A percentile compares a stretch with the other conserved stretches of the same genome.
These are phyloP conservation scores for Lordiphosa fenestrarum DNA, from an alignment of 2,888 invertebrate genomes.

Conservation along the genomic window DNA sequence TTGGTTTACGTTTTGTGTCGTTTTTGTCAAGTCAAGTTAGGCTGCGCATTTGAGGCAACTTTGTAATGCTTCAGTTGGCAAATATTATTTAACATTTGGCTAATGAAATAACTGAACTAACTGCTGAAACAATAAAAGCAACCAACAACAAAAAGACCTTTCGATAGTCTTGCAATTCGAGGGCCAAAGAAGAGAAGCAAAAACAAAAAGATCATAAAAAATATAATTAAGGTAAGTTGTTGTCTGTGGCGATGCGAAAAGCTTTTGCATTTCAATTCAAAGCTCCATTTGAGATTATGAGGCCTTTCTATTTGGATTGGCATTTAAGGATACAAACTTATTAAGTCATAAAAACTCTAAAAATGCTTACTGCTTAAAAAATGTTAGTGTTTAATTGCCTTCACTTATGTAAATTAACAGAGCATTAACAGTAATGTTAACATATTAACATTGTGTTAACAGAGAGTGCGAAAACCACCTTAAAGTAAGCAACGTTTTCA, in stretches of 20 bases:
- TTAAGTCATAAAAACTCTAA: too few species aligned
- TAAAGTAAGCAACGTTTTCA: too few species aligned
- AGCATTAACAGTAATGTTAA: too few species aligned
- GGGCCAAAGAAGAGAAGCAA: conserved; percentile 28
- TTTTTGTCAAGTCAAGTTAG: conserved; percentile 11
- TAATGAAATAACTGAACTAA: conserved; percentile 34
- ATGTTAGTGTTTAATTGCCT: too few species aligned
- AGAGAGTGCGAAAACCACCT: too few species aligned
- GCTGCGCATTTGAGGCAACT: conserved; percentile 27
- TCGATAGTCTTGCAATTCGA: conserved; percentile 25
- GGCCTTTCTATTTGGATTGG: too few species aligned
- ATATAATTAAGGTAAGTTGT: conserved; percentile 5
- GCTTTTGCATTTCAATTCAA: conserved; percentile 10
- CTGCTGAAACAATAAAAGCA: conserved; percentile 20
- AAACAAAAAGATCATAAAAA: conserved; percentile 5
- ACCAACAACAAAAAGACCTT: conserved; percentile 19
- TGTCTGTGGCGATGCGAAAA: conserved; percentile 7
- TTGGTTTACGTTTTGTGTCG: not conserved
- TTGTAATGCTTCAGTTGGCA: conserved; percentile 42
- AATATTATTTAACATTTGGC: conserved; percentile 37
- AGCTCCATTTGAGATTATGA: not conserved
- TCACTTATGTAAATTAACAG: too few species aligned
- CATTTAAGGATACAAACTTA: too few species aligned
- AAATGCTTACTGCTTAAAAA: too few species aligned
- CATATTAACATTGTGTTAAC: too few species aligned